Base-by-base conservation (phyloP, 2,113 vertebrate species). In the Odontophorus gujanensis region DNA sequence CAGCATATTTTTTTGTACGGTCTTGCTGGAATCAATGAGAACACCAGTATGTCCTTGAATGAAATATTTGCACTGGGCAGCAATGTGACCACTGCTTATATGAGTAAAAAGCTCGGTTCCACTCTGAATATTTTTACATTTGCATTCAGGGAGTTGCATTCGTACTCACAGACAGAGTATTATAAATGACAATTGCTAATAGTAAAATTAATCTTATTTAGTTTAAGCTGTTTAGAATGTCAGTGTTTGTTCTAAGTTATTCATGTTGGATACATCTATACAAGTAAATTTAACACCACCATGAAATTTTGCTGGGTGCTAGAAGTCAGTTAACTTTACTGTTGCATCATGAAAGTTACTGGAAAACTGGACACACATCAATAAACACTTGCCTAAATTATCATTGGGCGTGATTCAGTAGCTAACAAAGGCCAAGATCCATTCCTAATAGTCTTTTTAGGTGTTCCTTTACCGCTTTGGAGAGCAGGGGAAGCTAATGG, bases 341-440 rank as follows among this genome's bases (percentile, higher is more conserved):
- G 3, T 21, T 43, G 53, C 0, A 2, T 28, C 13, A 43, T 11
- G 32, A 68, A 15, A 65, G 45, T 26, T 68, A 58, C 28, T 34
- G 24, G 26, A 5, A 68, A 68, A 0, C 0, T 59, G 30, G 24
- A 28, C 14, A 66, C 20, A 7, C 7, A 7, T 9, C 30, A 62
- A 14, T 20, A 51, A 78, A 17, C 19, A 6, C 0, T 78, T 50
- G 9, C 34, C 17, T 3, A 1, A n/a, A 10, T 21, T 72, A 16
- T 28, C 19, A 13, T 58, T 47, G 50, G 18, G 7, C 15, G 55
- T 22, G 30, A 18, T 21, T 89, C 26, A 53, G 36, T 8, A 53
- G n/a, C 42, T 0, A 62, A 30, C 26, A 81, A 1, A 4, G 55
- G 42, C n/a, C 42, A 36, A 77, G 16, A 3, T 5, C 5, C 20